Conservation (phyloP, 2,113 vertebrate species). For the Corythoichthys intestinalis region DNA sequence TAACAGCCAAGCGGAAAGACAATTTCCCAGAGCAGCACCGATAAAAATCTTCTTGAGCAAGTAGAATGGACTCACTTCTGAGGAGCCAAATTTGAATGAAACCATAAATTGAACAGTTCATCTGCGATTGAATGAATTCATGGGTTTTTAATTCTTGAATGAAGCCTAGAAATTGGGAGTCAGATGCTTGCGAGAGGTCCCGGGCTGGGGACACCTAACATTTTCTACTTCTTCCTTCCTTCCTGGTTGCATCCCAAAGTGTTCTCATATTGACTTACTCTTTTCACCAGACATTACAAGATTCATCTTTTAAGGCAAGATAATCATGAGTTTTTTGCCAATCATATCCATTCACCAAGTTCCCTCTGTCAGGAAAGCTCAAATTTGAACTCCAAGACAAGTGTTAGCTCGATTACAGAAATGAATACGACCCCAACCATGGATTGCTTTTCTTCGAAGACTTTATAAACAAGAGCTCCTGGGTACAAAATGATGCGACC, state of each 20-base stretch:
- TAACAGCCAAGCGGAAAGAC: conserved; percentile 42
- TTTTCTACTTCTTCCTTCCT: too few species aligned
- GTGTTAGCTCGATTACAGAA: too few species aligned
- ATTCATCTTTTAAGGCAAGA: conserved; percentile 33
- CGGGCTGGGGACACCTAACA: too few species aligned
- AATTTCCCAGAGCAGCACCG: conserved; percentile 46
- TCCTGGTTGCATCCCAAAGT: not conserved
- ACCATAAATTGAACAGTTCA: conserved; percentile 50
- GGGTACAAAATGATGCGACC: too few species aligned
- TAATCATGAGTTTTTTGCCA: conserved; percentile 39
- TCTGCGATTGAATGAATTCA: conserved; percentile 22
- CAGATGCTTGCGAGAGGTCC: too few species aligned
- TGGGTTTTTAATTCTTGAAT: conserved; percentile 13
- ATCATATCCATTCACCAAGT: conserved; percentile 39
- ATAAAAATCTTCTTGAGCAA: conserved; percentile 32
- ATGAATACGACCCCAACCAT: too few species aligned
- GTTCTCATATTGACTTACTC: conserved; percentile 11
- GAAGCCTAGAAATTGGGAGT: conserved; percentile 24
- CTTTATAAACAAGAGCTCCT: too few species aligned
- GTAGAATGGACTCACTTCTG: conserved; percentile 29
- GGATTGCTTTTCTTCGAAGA: too few species aligned
- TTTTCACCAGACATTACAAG: conserved; percentile 15
- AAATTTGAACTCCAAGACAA: too few species aligned
- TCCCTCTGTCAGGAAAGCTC: conserved; percentile 35
- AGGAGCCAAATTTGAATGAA: conserved; percentile 52